Evolutionary conservation across 1,140 invertebrate genomes (phyloP), one percentile per base, ranked within the genome.

Genomic region (Lasioglossum albipes): DNA sequence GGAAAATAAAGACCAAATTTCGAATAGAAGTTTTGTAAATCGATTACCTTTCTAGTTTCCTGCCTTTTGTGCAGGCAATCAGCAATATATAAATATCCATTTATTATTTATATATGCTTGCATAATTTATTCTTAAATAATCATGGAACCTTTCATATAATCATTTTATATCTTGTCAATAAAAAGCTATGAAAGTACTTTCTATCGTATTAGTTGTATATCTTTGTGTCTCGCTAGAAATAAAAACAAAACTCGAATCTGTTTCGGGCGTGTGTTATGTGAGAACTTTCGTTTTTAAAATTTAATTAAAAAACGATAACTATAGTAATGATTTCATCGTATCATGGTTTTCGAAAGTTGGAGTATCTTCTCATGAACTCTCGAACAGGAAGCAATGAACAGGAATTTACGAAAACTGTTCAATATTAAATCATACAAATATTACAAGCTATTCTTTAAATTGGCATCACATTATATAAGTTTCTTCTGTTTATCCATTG

Each of bases 1-100:
- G 93, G 93, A 94, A 36, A 94, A 94, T 94, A 94, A 94, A 94
- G 91, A 94, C 89, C 91, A 92, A 92, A 94, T 93, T 94, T 94
- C 91, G 90, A 82, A 87, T 86, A 87, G 82, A 87, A 87, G 75
- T 59, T 90, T 87, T 89, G 75, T 88, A 87, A 88, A 87, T 89
- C 83, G 84, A 87, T 88, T 85, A 88, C 87, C 86, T 89, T 84
- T 89, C 86, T 89, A 84, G 85, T 79, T 84, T 88, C 84, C 81
- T 85, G 70, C 82, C 71, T 59, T 68, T 87, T 54, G 27, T 27
- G 49, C 76, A 70, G 78, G 85, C 61, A 71, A 49, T 73, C 67
- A 66, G 78, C 31, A 80, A 62, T 64, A 87, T 86, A 79, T 84
- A 52, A 75, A 66, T 68, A 31, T 75, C 73, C 27, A 73, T 73